Evolutionary conservation across 2,797 vertebrate genomes (phyloP).

Genomic region (Peromyscus nudipes): DNA sequence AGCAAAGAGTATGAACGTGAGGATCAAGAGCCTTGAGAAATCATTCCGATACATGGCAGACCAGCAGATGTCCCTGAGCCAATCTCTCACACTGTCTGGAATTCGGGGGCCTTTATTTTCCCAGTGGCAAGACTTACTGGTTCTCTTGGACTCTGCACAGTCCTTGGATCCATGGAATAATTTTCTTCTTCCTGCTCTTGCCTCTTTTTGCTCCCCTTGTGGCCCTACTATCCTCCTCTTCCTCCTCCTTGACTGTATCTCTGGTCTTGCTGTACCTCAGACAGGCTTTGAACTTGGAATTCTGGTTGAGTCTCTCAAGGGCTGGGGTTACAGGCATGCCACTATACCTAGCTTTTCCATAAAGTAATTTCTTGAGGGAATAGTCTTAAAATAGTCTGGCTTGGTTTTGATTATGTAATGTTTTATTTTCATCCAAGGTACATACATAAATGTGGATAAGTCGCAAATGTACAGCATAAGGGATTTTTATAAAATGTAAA

Average conservation of each 20-base stretch:
- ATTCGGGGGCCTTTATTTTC: not conserved
- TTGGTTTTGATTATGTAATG: slow-evolving; percentile 23
- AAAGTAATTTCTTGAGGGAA: slow-evolving; percentile 29
- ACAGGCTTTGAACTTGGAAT: too few relatives aligned
- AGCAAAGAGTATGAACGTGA: slow-evolving; percentile 95
- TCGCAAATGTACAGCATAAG: not conserved
- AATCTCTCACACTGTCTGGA: too few relatives aligned
- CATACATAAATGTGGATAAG: not conserved
- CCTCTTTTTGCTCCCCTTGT: not conserved
- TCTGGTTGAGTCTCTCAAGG: not conserved
- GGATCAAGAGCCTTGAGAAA: slow-evolving; percentile 94
- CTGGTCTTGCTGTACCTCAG: not conserved
- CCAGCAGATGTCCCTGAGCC: slow-evolving; percentile 84
- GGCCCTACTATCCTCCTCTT: too few relatives aligned
- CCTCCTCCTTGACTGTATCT: not conserved
- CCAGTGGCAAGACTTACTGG: not conserved
- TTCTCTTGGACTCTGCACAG: not conserved
- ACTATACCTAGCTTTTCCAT: not conserved
- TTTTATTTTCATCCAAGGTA: slow-evolving; percentile 31
- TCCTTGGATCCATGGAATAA: not conserved
- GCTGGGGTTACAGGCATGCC: not conserved
- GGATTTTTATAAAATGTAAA: slow-evolving; percentile 11
- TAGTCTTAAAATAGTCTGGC: not conserved
- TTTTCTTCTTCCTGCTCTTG: not conserved
- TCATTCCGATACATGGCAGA: slow-evolving; percentile 94